Conservation (phyloP, 2,888 invertebrate genomes). For the Aleiodes testaceus region DNA sequence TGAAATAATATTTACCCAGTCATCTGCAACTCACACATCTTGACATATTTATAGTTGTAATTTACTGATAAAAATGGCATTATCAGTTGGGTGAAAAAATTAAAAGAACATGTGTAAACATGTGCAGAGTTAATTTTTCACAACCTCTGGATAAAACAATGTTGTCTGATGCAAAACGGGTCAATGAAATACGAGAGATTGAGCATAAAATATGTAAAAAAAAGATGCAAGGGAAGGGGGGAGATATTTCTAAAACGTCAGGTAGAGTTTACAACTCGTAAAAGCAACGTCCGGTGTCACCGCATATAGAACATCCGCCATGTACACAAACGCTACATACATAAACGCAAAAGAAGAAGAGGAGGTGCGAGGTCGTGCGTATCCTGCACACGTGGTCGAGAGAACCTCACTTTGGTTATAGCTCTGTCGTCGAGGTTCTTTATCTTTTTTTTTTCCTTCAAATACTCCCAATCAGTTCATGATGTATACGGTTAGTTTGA, state of each 20-base stretch:
- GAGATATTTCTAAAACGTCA: conserved; percentile 4
- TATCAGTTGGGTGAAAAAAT: conserved; percentile 15
- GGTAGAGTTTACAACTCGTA: conserved; percentile 23
- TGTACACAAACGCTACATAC: conserved; percentile 45
- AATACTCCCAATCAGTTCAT: conserved; percentile 11
- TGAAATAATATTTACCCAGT: conserved; percentile 36
- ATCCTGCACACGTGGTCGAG: conserved; percentile 50
- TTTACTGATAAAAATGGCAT: conserved; percentile 29
- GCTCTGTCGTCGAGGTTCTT: conserved; percentile 7
- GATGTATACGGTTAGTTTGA: conserved; percentile 6
- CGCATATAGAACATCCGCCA: conserved; percentile 69
- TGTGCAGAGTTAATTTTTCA: conserved; percentile 11
- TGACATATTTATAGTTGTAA: conserved; percentile 37
- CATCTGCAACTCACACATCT: not conserved
- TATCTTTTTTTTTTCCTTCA: conserved; percentile 16
- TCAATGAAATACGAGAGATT: conserved; percentile 16
- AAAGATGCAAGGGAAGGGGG: not conserved
- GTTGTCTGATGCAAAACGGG: not conserved
- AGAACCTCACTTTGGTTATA: conserved; percentile 8
- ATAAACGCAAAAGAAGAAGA: conserved; percentile 40
- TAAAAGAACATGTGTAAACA: conserved; percentile 1
- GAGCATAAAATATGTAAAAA: not conserved
- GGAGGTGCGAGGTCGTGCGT: conserved; percentile 40
- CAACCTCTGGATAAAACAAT: not conserved
- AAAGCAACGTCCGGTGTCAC: conserved; percentile 62